Percentiles rank a stretch among this genome's conserved stretches.
Evolutionary conservation across 2,797 vertebrate species (phyloP).

Genomic region (Carapus acus): DNA sequence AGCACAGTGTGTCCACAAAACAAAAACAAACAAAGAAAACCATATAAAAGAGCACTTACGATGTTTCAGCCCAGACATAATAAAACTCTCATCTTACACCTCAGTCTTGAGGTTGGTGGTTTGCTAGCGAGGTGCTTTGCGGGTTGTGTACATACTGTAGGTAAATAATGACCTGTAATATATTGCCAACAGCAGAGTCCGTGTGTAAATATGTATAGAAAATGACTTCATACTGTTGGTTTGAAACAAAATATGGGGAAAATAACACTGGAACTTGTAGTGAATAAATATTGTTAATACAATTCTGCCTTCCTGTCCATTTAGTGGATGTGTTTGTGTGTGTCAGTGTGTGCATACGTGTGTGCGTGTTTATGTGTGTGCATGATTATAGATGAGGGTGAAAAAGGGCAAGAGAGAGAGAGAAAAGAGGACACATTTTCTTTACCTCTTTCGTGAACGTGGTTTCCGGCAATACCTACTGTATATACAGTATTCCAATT

Average conservation of each 20-base stretch:
- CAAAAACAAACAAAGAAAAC: slow-evolving; percentile 20
- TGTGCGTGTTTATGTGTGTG: slow-evolving; percentile 10
- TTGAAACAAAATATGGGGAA: slow-evolving; percentile 57
- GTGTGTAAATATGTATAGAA: slow-evolving; percentile 67
- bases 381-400: background rate
- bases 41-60: slow-evolving; percentile 29
- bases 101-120: slow-evolving; percentile 9
- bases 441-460: too few species aligned
- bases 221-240: slow-evolving; percentile 57
- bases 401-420: too few species aligned
- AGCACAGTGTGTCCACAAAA: too few species aligned
- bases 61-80: slow-evolving; percentile 25
- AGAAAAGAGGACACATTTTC: too few species aligned
- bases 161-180: slow-evolving; percentile 43
- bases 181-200: slow-evolving; percentile 59
- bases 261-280: slow-evolving; percentile 66
- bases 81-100: slow-evolving; percentile 24
- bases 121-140: slow-evolving; percentile 32
- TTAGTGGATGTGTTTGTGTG: slow-evolving; percentile 24
- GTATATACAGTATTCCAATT: too few species aligned
- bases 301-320: slow-evolving; percentile 41
- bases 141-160: slow-evolving; percentile 53
- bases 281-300: slow-evolving; percentile 73
- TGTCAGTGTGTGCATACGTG: slow-evolving; percentile 1
- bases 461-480: too few species aligned